Base-by-base conservation (phyloP, 64 coral and sea anemone genomes). In the Montipora foliosa region DNA sequence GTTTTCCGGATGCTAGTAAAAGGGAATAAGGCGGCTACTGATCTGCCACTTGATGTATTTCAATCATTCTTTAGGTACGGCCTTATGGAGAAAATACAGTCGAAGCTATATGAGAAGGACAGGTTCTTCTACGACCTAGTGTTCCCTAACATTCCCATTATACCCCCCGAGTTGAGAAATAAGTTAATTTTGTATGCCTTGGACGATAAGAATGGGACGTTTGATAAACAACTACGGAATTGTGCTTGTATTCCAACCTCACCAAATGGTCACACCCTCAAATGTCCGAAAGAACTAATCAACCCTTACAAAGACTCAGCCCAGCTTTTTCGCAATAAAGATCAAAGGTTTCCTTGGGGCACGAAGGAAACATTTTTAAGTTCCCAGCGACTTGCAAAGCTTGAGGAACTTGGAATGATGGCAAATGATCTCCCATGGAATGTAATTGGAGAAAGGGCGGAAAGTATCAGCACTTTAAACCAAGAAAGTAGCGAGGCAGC, bases 331-430 rank as follows among this genome's bases (percentile, higher is more conserved):
- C 48, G 61, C 5, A 64, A 67, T 76, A 94, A 88, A 44, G 96
- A 98, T 58, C 70, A 89, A 22, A 61, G 83, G 46, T 98, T 98
- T 90, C 94, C 93, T 8, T 98, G 90, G 87, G 76, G 80, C 46
- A 55, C 37, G 6, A 71, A 94, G 16, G 52, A 37, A 71, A 64
- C 80, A 15, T 83, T 83, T 16, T 46, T 83, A 14, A 19, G 16
- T 24, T 16, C 8, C 6, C 4, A 44, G 24, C 78, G 96, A 50
- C 67, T 92, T 80, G 11, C 64, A 14, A 92, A 80, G 24, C 84
- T 98, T 44, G 79, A 87, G 67, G 37, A 89, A 53, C 55, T 98
- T 22, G 96, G 96, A 15, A 98, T 98, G 96, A 49, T 79, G 2
- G 50, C 45, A 66, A 80, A 98, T 74, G 75, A 77, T 46, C 96